phyloP scores from a whole-genome alignment of 1,140 invertebrate species.

The Acromyrmex echinatior region DNA sequence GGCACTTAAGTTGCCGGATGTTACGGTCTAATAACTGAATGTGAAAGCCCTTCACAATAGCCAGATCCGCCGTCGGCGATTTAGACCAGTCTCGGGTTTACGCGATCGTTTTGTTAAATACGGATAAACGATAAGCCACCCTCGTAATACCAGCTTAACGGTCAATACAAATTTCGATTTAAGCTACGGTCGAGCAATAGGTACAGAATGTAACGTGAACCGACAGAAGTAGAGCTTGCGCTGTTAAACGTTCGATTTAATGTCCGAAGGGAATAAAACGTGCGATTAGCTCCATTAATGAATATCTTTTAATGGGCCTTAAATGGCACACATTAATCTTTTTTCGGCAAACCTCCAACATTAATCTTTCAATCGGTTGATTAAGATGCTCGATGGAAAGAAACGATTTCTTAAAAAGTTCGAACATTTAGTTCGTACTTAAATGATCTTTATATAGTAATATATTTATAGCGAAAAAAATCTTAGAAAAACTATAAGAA shows the following conservation, averaged over 20 bases:
- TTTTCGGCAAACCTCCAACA: neutral
- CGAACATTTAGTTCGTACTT: neutral
- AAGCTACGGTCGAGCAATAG: slow-evolving; percentile 50
- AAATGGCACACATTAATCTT: slow-evolving; percentile 11
- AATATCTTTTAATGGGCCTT: slow-evolving; percentile 11
- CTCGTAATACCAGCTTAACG: slow-evolving; percentile 47
- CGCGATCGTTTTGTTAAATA: slow-evolving; percentile 63
- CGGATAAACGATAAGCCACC: slow-evolving; percentile 58
- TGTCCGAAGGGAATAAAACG: neutral
- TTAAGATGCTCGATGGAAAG: neutral
- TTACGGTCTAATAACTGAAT: slow-evolving; percentile 70
- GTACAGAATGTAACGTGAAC: neutral
- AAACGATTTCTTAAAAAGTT: neutral
- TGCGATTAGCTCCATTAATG: neutral
- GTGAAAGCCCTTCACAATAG: slow-evolving; percentile 35
- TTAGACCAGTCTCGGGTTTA: neutral
- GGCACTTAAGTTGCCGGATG: slow-evolving; percentile 61
- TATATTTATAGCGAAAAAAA: neutral
- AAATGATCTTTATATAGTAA: neutral
- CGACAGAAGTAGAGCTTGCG: neutral
- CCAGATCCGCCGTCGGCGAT: slow-evolving; percentile 4
- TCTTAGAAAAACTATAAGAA: neutral
- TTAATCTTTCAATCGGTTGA: slow-evolving; percentile 14
- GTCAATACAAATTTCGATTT: slow-evolving; percentile 61
- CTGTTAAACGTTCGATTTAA: slow-evolving; percentile 35